Evolutionary conservation across 2,888 invertebrate genomes (phyloP).

Genomic region (Hirtodrosophila alboralis): DNA sequence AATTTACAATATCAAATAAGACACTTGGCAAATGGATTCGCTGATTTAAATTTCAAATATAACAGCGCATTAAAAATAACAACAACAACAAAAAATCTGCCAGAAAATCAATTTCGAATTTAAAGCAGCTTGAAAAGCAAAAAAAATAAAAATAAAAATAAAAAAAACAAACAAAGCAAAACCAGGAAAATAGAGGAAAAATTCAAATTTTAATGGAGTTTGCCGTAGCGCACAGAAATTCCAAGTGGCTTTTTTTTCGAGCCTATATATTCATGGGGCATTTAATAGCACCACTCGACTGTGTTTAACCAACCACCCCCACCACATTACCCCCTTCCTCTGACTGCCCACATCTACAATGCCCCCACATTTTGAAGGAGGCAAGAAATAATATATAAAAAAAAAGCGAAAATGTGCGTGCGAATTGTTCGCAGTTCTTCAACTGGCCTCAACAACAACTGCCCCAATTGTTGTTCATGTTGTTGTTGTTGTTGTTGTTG

Average conservation of each 20-base stretch:
- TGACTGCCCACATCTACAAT: background rate
- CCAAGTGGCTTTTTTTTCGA: slow-evolving; percentile 42
- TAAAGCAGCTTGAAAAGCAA: slow-evolving; percentile 43
- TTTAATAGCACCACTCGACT: slow-evolving; percentile 46
- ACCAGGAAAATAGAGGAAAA: slow-evolving; percentile 14
- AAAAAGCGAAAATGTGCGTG: slow-evolving; percentile 66
- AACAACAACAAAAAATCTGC: background rate
- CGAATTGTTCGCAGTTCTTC: slow-evolving; percentile 66
- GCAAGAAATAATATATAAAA: slow-evolving; percentile 10
- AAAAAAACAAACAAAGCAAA: too few species aligned
- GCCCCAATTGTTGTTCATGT: slow-evolving; percentile 21
- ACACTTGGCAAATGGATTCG: slow-evolving; percentile 14
- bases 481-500: slow-evolving; percentile 16
- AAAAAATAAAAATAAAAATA: too few species aligned
- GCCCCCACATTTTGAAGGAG: background rate
- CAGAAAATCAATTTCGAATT: slow-evolving; percentile 55
- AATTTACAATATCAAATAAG: slow-evolving; percentile 17
- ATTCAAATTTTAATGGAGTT: slow-evolving; percentile 53
- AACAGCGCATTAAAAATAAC: slow-evolving; percentile 8
- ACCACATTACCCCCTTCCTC: background rate
- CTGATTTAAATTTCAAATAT: slow-evolving; percentile 45
- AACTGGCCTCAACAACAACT: slow-evolving; percentile 39
- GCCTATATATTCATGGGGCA: slow-evolving; percentile 46
- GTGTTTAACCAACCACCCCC: background rate
- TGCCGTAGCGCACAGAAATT: slow-evolving; percentile 28